These are phyloP conservation scores for Picathartes gymnocephalus DNA, from an alignment of 2,113 vertebrate genomes.

Conservation along the genomic window DNA sequence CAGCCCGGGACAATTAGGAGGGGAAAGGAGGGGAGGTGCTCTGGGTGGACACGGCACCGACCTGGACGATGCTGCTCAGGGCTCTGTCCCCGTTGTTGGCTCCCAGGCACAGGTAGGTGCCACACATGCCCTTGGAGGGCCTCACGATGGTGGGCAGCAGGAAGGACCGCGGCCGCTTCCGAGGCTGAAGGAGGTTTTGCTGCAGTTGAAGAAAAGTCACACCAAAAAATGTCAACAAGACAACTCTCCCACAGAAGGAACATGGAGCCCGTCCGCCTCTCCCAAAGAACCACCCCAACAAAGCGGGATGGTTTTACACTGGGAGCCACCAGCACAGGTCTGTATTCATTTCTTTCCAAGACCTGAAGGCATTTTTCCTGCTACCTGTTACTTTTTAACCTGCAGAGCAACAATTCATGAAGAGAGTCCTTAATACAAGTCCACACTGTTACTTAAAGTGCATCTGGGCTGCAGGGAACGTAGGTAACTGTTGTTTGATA, in stretches of 20 bases:
- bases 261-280: not conserved
- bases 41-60: not conserved
- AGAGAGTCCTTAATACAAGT: not conserved
- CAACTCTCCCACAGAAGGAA: not conserved
- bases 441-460: not conserved
- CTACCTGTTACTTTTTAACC: not conserved
- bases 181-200: constrained; percentile 82
- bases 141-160: constrained; percentile 90
- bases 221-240: not conserved
- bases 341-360: not conserved
- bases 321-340: not conserved
- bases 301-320: not conserved
- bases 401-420: not conserved
- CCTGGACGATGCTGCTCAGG: constrained; percentile 91
- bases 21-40: not conserved
- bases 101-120: constrained; percentile 89
- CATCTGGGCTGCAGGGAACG: not conserved
- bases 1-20: not conserved
- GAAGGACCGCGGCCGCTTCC: constrained; percentile 90
- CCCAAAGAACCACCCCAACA: not conserved
- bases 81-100: constrained; percentile 86
- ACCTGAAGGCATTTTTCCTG: not conserved
- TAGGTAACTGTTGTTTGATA: not conserved
- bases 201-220: constrained; percentile 42
- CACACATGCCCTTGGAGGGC: constrained; percentile 86